Evolutionary conservation across 2,888 invertebrate genomes (phyloP), one percentile per base, ranked within the genome.

Genomic region (Peribatodes rhomboidaria): DNA sequence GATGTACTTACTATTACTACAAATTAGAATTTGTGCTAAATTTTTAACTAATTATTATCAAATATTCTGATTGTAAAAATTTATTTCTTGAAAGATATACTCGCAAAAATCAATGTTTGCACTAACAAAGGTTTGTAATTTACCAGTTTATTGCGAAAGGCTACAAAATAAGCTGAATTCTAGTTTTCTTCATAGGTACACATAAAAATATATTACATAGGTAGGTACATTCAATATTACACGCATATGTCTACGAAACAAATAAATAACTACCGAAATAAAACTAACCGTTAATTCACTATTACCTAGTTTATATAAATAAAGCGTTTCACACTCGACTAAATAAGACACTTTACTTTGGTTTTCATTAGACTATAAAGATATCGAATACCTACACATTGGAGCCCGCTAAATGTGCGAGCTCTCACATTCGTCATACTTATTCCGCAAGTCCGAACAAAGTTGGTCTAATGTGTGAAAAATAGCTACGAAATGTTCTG

Each of bases 291-390:
- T 35, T 49, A 31, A 18, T 46, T 57, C 44, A 47, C 42, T 55
- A 52, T 39, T 39, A 52, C 39, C 14, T 80, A 82, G 69, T 72
- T 73, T 85, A 83, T 83, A 89, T 89, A 89, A 90, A 92, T 90
- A 90, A 90, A 92, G 90, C 92, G 92, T 92, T 91, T 90, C 79
- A 92, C 90, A 90, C 90, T 90, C 86, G 87, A 90, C 89, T 92
- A 88, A 85, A 81, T 85, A 86, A 87, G 85, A 90, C 87, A 90
- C 87, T 87, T 88, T 81, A 89, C 92, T 92, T 92, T 92, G 92
- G 92, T 93, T 90, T 89, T 77, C 78, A 84, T 81, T 83, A 88
- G 87, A 92, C 90, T 90, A 75, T 41, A 71, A 78, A 67, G 73
- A 65, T 49, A 72, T 70, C 63, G 64, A 62, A 50, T 49, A 53